Conservation (phyloP, 2,113 vertebrate species). For the Anthoscopus minutus region DNA sequence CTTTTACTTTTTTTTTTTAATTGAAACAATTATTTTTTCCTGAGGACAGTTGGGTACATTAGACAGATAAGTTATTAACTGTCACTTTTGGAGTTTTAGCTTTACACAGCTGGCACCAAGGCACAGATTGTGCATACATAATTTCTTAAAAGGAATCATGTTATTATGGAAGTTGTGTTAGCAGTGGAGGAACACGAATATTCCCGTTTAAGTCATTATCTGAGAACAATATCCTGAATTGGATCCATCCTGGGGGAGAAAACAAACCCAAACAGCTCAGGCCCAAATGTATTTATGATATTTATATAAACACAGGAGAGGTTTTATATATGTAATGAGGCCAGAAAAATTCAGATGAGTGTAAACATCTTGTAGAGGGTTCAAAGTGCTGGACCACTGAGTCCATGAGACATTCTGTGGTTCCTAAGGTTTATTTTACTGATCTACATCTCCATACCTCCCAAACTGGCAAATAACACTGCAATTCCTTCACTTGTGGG, state of each 20-base stretch:
- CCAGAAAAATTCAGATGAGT: neutral
- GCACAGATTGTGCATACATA: neutral
- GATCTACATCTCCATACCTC: neutral
- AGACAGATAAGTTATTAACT: slow-evolving; percentile 27
- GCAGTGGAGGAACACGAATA: neutral
- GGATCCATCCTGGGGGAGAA: neutral
- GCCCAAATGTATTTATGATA: neutral
- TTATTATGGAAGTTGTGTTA: slow-evolving; percentile 1
- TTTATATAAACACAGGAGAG: neutral
- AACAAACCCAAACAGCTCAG: neutral
- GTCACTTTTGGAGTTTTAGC: slow-evolving; percentile 7
- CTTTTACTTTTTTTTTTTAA: neutral
- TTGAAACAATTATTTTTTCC: slow-evolving; percentile 43
- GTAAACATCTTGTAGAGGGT: neutral
- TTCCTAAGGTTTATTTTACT: neutral
- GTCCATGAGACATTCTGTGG: neutral
- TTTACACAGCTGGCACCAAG: neutral
- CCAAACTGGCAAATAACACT: neutral
- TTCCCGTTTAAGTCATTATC: neutral
- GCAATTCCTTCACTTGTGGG: neutral
- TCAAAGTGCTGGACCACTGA: neutral
- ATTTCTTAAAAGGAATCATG: neutral
- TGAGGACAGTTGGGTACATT: neutral
- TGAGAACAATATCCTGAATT: slow-evolving; percentile 18
- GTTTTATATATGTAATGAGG: neutral